Evolutionary conservation across 30 jellyfish, hydroid and myxozoan genomes (phyloP).

Genomic region (Turritopsis dohrnii): DNA sequence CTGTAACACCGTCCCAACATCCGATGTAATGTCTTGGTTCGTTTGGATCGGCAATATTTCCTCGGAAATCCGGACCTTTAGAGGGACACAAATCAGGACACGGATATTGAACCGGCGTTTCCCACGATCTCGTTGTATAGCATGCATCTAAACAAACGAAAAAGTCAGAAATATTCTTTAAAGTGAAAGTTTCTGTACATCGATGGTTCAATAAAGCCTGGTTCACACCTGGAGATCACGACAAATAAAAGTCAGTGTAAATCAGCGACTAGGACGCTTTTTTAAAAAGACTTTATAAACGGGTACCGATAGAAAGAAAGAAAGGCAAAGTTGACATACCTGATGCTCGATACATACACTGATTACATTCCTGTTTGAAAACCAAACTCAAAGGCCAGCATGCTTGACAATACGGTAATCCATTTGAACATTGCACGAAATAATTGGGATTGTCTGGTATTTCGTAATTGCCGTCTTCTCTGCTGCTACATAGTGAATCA

Average conservation of each 20-base stretch:
- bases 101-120: constrained; percentile 4
- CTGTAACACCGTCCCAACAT: constrained; percentile 28
- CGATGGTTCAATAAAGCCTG: background rate
- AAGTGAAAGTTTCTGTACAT: too few species aligned
- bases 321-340: background rate
- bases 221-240: too few species aligned
- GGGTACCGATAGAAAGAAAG: background rate
- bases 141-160: too few species aligned
- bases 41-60: constrained; percentile 23
- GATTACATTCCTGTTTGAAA: background rate
- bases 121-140: constrained; percentile 30
- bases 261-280: too few species aligned
- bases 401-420: background rate
- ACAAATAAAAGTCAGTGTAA: too few species aligned
- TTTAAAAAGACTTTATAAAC: background rate
- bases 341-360: background rate
- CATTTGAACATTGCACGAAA: constrained; percentile 3
- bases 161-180: too few species aligned
- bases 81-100: constrained; percentile 34
- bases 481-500: background rate
- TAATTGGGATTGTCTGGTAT: background rate
- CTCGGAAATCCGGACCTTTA: constrained; percentile 27
- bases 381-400: background rate
- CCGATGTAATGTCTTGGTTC: constrained; percentile 14
- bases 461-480: background rate